Percentiles rank a stretch among this genome's conserved stretches.
These are phyloP conservation scores for Apus apus DNA, from an alignment of 2,113 vertebrate species.

Conservation along the genomic window DNA sequence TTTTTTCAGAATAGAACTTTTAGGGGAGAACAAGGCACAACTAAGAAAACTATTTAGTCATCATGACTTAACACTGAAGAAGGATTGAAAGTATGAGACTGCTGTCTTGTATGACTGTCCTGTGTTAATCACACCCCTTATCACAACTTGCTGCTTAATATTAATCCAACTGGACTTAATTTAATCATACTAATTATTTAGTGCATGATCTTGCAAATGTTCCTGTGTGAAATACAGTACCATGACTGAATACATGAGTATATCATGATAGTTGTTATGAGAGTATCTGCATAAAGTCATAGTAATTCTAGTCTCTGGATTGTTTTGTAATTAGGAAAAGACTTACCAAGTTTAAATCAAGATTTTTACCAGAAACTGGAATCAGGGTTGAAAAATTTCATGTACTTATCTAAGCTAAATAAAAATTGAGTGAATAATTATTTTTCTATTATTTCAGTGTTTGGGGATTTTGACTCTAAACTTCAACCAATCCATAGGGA, in stretches of 20 bases:
- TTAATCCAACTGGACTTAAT: slow-evolving; percentile 57
- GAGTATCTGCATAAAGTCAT: not conserved
- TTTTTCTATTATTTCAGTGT: not conserved
- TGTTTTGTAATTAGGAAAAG: not conserved
- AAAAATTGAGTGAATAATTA: not conserved
- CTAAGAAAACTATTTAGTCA: slow-evolving; percentile 66
- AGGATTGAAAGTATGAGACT: slow-evolving; percentile 38
- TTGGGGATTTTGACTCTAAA: not conserved
- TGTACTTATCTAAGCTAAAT: not conserved
- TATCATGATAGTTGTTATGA: not conserved
- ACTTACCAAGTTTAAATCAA: not conserved
- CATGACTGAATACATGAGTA: not conserved
- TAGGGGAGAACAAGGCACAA: slow-evolving; percentile 52
- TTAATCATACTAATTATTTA: slow-evolving; percentile 32
- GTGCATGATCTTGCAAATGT: not conserved
- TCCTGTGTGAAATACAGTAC: not conserved
- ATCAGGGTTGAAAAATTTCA: not conserved
- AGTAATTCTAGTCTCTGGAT: not conserved
- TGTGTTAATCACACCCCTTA: slow-evolving; percentile 34
- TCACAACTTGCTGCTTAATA: slow-evolving; percentile 60
- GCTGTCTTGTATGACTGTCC: slow-evolving; percentile 29
- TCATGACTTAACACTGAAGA: slow-evolving; percentile 45
- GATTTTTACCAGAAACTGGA: not conserved
- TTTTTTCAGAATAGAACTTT: slow-evolving; percentile 48
- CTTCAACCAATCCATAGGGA: not conserved